Evolutionary conservation across 1,140 invertebrate species (phyloP), one percentile per base, ranked within the genome.

Genomic region (Heliconius melpomene): DNA sequence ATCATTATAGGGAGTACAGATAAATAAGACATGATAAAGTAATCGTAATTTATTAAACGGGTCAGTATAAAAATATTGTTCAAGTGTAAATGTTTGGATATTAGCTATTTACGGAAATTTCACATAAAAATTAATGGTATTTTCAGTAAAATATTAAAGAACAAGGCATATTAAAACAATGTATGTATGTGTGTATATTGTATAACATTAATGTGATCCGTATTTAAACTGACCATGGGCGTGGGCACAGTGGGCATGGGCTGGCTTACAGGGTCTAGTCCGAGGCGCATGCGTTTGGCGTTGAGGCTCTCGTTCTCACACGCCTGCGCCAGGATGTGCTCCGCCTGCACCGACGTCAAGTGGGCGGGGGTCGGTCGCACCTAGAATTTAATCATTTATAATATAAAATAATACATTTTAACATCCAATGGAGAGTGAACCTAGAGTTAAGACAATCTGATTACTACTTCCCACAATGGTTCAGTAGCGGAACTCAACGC

Each of bases 251-350:
- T 84, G 74, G 86, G 86, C 86, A 87, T 87, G 60, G 86, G 86
- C 84, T 88, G 86, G 94, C 98, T 97, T 92, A 99, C 97, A 60
- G 98, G 98, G 92, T 99, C 98, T 84, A 99, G 95, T 77, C 98
- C 98, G 87, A 99, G 96, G 82, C 98, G 96, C 98, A 99, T 99
- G 86, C 98, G 96, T 94, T 99, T 99, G 40, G 98, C 98, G 94
- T 99, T 99, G 91, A 98, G 97, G 91, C 97, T 98, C 94, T 99
- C 98, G 93, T 99, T 99, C 95, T 99, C 98, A 93, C 98, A 99
- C 71, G 98, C 98, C 85, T 97, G 97, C 82, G 98, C 98, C 89
- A 99, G 95, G 88, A 99, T 98, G 94, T 98, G 98, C 92, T 99
- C 98, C 11, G 98, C 98, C 93, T 98, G 98, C 75, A 98, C 98